Evolutionary conservation across 2,888 invertebrate species (phyloP), one percentile per base, ranked within the genome.

Genomic region (Camponotus fellah): DNA sequence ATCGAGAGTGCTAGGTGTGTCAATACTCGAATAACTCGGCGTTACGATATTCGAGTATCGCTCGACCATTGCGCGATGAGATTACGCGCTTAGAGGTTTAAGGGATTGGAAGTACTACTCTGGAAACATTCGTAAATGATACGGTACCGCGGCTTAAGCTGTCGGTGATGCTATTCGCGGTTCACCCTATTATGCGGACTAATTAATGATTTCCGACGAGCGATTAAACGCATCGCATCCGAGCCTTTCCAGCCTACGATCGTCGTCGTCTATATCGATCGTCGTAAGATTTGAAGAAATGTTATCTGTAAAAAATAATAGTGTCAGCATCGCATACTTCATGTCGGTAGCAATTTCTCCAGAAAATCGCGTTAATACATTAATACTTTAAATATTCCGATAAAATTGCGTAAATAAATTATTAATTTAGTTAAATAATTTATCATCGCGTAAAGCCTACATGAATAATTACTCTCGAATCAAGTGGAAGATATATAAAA

Each of bases 1-100:
- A 72, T 80, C 76, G 66, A 71, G 83, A 85, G 71, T 77, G 82
- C 76, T 74, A 75, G 74, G 72, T 77, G 77, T 80, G 79, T 80
- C 79, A 79, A 79, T 79, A 58, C 71, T 32, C 58, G 79, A 69
- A 72, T 80, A 80, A 72, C 46, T 74, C 79, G 75, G 5, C 10
- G 46, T 74, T 74, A 34, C 79, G 79, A 80, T 74, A 74, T 72
- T 80, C 58, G 58, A 72, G 26, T 26, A 26, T 26, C 46, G 72
- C 79, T 79, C 79, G 58, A 71, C 14, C 43, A 60, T 26, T 60
- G 46, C 60, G 37, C 37, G 17, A 46, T 49, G 46, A 80, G 79
- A 74, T 77, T 80, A 80, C 46, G 58, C 58, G 21, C 37, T 72
- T 60, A 72, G 49, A 71, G 71, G 60, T 34, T 56, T 37, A 49